These are phyloP conservation scores for Myotis daubentonii DNA, from an alignment of 2,797 vertebrate genomes.

Conservation along the genomic window DNA sequence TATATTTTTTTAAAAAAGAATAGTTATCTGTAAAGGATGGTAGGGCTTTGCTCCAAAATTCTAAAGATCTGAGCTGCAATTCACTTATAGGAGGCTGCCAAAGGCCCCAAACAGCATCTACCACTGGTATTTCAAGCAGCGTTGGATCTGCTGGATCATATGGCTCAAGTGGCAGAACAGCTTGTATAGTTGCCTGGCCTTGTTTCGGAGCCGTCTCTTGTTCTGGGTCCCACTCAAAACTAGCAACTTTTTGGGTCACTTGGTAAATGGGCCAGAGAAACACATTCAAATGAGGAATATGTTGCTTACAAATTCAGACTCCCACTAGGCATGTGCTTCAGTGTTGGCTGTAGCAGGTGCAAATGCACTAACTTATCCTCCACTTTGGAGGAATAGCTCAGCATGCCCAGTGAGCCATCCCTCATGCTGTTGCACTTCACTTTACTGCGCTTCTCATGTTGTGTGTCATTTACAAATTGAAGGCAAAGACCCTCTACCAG, in stretches of 20 bases:
- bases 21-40: neutral
- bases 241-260: neutral
- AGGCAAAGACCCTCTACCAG: neutral
- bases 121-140: neutral
- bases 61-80: neutral
- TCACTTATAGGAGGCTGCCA: neutral
- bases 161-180: neutral
- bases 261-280: neutral
- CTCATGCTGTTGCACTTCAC: neutral
- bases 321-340: neutral
- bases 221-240: neutral
- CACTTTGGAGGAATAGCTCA: neutral
- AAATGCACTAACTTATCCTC: neutral
- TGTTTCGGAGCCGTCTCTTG: neutral
- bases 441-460: neutral
- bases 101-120: neutral
- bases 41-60: neutral
- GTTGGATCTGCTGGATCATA: neutral
- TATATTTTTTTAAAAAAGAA: neutral
- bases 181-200: neutral
- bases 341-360: neutral
- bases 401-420: neutral
- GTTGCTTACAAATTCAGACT: neutral
- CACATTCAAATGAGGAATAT: neutral
- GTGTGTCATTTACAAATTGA: neutral